Base-by-base conservation (phyloP, 2,797 vertebrate genomes). In the Fratercula arctica region DNA sequence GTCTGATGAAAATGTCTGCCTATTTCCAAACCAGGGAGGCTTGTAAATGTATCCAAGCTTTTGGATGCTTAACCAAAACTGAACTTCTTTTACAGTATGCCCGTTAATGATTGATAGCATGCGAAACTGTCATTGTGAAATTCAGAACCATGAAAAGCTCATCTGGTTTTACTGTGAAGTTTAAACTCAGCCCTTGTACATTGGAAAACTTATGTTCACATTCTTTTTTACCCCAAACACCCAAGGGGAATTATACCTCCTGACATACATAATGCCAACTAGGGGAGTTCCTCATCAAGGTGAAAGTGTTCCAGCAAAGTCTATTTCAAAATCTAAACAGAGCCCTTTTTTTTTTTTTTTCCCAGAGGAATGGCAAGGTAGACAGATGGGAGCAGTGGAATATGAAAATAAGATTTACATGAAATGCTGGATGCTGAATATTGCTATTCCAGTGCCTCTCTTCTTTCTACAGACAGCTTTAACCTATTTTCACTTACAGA, bases 401-500 rank as follows among this genome's bases (percentile, higher is more conserved):
- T 54, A 29, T 0, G 7, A 85, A 90, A 93, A 63, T 19, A 37
- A 60, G 48, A 53, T 74, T 77, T 77, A 28, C 19, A 59, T 5
- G 4, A 80, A 82, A 82, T 76, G 28, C 6, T 4, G 2, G 69
- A 61, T 29, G 16, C 17, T 33, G 29, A 37, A 50, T 70, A 64
- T 51, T 87, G 33, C 14, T 75, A n/a, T 63, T 28, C 6, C n/a
- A 41, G 5, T 45, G 33, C 33, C 13, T 90, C 18, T 78, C 51
- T 70, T 72, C 35, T 87, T 93, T 70, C 48, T 91, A 56, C n/a
- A 79, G 31, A 77, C 28, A 85, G n/a, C 41, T 95, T 93, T 82
- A 89, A 70, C 35, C 25, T 92, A 11, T 93, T 96, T 91, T 87
- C 43, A 77, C 26, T 90, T 68, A 74, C 43, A 56, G 51, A 63